Conservation (phyloP, 2,113 vertebrate genomes). For the Microtus pennsylvanicus region DNA sequence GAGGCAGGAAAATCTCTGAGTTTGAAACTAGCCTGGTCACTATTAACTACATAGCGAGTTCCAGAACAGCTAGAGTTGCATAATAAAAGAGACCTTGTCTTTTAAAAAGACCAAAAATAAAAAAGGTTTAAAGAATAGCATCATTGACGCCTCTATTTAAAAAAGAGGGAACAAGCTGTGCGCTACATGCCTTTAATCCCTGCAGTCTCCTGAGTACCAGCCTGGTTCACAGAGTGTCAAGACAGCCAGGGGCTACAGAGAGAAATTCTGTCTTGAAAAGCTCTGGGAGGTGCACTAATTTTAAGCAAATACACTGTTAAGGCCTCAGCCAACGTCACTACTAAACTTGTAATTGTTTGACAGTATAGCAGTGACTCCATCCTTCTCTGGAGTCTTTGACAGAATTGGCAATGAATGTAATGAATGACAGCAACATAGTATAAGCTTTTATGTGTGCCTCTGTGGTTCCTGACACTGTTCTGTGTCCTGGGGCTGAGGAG, state of each 20-base stretch:
- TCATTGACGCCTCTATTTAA: too few species aligned
- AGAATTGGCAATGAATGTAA: not conserved
- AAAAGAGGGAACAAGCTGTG: too few species aligned
- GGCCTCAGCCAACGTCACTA: not conserved
- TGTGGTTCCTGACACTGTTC: not conserved
- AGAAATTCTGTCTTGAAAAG: not conserved
- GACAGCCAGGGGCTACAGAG: not conserved
- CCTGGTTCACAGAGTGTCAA: too few species aligned
- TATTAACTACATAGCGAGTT: too few species aligned
- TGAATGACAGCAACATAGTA: not conserved
- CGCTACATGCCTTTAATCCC: too few species aligned
- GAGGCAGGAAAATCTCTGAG: too few species aligned
- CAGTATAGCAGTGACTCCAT: not conserved
- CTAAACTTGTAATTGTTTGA: slow-evolving; percentile 35
- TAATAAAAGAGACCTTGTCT: too few species aligned
- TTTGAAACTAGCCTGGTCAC: too few species aligned
- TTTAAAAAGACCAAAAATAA: too few species aligned
- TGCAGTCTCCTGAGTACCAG: too few species aligned
- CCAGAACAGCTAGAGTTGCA: too few species aligned
- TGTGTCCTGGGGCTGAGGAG: fast-evolving
- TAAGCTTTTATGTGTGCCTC: not conserved
- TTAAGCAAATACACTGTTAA: slow-evolving; percentile 29
- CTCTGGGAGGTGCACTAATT: not conserved
- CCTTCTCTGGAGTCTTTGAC: not conserved
- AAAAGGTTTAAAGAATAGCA: too few species aligned